These are phyloP conservation scores for Epsilonema sp. DNA, from an alignment of 2,888 invertebrate species.

Conservation along the genomic window DNA sequence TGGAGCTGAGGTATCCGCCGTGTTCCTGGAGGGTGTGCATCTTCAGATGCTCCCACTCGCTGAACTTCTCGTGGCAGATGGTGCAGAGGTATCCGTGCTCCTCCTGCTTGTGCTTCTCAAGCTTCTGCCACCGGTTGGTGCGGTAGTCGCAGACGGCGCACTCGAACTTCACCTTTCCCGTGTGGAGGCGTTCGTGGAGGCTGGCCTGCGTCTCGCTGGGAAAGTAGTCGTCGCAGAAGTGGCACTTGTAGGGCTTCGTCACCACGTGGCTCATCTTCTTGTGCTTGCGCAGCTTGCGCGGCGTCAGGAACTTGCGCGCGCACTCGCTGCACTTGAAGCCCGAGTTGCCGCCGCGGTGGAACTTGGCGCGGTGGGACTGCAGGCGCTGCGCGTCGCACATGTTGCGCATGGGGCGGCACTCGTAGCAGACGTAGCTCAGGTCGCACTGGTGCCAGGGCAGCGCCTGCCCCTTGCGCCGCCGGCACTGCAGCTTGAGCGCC, in stretches of 20 bases:
- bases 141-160: slow-evolving; percentile 22
- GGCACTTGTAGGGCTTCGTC: slow-evolving; percentile 25
- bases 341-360: slow-evolving; percentile 19
- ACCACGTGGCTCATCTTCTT: slow-evolving; percentile 28
- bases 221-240: slow-evolving; percentile 28
- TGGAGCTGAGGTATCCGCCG: slow-evolving; percentile 24
- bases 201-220: slow-evolving; percentile 19
- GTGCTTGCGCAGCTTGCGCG: slow-evolving; percentile 25
- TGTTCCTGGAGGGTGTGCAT: slow-evolving; percentile 25
- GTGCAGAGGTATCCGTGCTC: slow-evolving; percentile 16
- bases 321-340: slow-evolving; percentile 26
- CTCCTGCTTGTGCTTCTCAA: slow-evolving; percentile 17
- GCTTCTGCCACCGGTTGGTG: slow-evolving; percentile 17
- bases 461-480: neutral
- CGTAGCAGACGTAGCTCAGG: slow-evolving; percentile 22
- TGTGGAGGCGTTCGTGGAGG: slow-evolving; percentile 28
- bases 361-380: slow-evolving; percentile 6
- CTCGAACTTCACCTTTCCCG: slow-evolving; percentile 28
- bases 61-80: slow-evolving; percentile 20
- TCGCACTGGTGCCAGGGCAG: slow-evolving; percentile 12
- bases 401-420: slow-evolving; percentile 25
- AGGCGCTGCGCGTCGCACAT: slow-evolving; percentile 18
- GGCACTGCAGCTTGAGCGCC: neutral
- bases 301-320: slow-evolving; percentile 19
- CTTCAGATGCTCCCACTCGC: slow-evolving; percentile 25